Conservation (phyloP, 2,888 invertebrate species). For the Rugalucina vietnamica region DNA sequence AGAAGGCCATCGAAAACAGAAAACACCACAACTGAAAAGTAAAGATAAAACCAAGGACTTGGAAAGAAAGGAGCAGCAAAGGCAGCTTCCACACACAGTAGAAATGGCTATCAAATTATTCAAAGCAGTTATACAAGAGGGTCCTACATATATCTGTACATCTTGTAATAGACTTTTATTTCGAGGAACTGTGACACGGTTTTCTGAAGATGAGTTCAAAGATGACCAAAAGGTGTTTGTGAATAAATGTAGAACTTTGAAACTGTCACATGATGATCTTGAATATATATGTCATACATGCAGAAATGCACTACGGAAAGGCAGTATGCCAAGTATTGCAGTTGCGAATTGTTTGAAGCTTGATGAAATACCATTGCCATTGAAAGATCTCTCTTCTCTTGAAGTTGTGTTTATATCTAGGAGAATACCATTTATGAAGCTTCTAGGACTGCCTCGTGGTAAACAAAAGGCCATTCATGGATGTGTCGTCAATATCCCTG, state of each 20-base stretch:
- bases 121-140: conserved; percentile 8
- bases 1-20: not conserved
- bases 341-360: conserved; percentile 33
- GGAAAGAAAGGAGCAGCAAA: not conserved
- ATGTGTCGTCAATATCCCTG: conserved; percentile 45
- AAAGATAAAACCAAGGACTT: too few relatives aligned
- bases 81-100: not conserved
- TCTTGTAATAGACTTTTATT: conserved; percentile 31
- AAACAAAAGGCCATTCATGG: conserved; percentile 51
- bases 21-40: conserved; percentile 5
- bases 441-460: conserved; percentile 34
- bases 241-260: conserved; percentile 17
- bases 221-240: not conserved
- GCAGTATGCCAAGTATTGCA: conserved; percentile 29
- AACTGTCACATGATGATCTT: conserved; percentile 27
- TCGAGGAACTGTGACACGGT: not conserved
- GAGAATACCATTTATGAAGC: conserved; percentile 56
- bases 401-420: conserved; percentile 47
- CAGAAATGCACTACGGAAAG: conserved; percentile 1
- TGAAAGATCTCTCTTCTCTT: conserved; percentile 40
- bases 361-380: conserved; percentile 34
- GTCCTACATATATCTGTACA: conserved; percentile 39
- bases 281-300: conserved; percentile 39
- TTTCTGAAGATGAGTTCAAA: conserved; percentile 12
- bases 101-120: not conserved